Evolutionary conservation across 2,797 vertebrate genomes (phyloP).

Genomic region (Halcyon chelicuti): DNA sequence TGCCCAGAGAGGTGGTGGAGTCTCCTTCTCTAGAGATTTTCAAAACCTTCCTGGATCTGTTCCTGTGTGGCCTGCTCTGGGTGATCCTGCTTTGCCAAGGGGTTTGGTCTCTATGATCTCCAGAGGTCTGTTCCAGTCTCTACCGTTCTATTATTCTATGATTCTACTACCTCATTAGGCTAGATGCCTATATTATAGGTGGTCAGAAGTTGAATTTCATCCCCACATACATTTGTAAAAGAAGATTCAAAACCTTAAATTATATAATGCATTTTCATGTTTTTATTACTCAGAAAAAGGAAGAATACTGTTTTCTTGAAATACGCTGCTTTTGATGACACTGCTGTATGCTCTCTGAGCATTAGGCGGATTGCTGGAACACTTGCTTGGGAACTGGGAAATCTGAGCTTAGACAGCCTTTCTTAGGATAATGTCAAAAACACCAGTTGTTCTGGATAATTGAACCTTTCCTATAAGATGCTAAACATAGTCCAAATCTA

Average conservation of each 20-base stretch:
- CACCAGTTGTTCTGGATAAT: not conserved
- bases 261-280: not conserved
- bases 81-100: no score
- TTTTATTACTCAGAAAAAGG: not conserved
- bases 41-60: no score
- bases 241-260: not conserved
- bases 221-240: not conserved
- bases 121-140: no score
- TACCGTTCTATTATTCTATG: no score
- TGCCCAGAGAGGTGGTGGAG: no score
- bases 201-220: not conserved
- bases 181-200: not conserved
- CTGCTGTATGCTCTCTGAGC: not conserved
- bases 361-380: not conserved
- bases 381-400: not conserved
- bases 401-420: not conserved
- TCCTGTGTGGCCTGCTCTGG: no score
- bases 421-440: not conserved
- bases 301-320: not conserved
- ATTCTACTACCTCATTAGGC: not conserved
- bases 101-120: no score
- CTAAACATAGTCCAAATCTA: not conserved
- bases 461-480: not conserved
- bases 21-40: no score
- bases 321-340: not conserved